Evolutionary conservation across 2,888 invertebrate species (phyloP).

Genomic region (Lordiphosa fenestrarum): DNA sequence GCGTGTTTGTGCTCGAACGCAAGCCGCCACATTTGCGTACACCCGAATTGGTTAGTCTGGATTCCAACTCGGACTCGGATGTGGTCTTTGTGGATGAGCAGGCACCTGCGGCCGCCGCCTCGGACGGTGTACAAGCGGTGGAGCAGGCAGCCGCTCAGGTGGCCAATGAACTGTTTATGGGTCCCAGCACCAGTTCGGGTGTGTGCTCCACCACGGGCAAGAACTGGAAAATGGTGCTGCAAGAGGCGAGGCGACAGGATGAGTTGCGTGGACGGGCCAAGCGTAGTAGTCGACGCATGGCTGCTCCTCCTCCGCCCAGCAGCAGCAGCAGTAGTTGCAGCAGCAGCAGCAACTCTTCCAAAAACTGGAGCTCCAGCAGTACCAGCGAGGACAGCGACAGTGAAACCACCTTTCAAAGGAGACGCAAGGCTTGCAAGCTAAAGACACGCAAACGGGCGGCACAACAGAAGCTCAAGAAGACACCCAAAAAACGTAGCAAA

Average conservation of each 20-base stretch:
- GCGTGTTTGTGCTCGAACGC: conserved; percentile 79
- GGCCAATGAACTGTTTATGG: conserved; percentile 64
- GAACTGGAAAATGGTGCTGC: conserved; percentile 53
- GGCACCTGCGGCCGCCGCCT: conserved; percentile 6
- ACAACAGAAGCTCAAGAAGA: conserved; percentile 9
- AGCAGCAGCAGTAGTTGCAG: conserved; percentile 22
- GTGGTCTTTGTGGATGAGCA: conserved; percentile 78
- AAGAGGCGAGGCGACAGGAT: conserved; percentile 49
- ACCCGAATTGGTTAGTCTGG: conserved; percentile 78
- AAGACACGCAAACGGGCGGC: conserved; percentile 27
- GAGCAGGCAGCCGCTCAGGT: conserved; percentile 10
- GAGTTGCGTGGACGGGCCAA: conserved; percentile 26
- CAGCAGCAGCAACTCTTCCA: conserved; percentile 22
- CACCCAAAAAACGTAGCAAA: conserved; percentile 29
- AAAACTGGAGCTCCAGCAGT: conserved; percentile 21
- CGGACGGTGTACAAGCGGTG: background rate
- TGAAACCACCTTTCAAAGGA: conserved; percentile 1
- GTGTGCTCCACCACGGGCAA: conserved; percentile 63
- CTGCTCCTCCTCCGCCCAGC: conserved; percentile 1
- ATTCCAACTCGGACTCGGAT: conserved; percentile 79
- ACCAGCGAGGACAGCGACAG: conserved; percentile 17
- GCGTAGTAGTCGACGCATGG: background rate
- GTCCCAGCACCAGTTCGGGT: conserved; percentile 76
- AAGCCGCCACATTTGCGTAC: conserved; percentile 80
- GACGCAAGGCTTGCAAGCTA: conserved; percentile 31